Percentiles rank a stretch among this genome's conserved stretches.
Conservation (phyloP, 1,140 invertebrate genomes). For the Dufourea novaeangliae region DNA sequence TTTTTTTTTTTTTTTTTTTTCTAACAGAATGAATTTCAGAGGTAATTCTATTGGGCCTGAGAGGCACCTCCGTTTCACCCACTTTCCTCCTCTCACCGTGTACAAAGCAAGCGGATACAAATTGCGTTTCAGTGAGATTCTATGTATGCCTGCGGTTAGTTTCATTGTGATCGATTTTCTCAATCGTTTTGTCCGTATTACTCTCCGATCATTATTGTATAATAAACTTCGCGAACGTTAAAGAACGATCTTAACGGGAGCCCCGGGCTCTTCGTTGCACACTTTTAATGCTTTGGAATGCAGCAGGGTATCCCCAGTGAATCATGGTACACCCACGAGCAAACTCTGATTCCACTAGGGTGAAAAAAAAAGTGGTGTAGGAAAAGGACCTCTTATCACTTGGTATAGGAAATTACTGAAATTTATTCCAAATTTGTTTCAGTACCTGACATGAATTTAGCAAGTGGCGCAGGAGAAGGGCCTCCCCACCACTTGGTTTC, state of each 20-base stretch:
- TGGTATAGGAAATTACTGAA: too few species aligned
- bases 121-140: slow-evolving; percentile 10
- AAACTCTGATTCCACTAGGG: too few species aligned
- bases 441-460: too few species aligned
- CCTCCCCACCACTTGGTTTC: too few species aligned
- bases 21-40: slow-evolving; percentile 16
- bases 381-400: too few species aligned
- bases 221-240: neutral
- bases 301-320: too few species aligned
- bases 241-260: slow-evolving; percentile 20
- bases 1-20: slow-evolving; percentile 6
- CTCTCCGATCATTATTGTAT: neutral
- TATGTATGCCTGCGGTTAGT: neutral
- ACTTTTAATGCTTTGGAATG: slow-evolving; percentile 7
- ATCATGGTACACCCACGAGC: neutral
- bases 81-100: neutral
- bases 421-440: too few species aligned
- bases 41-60: neutral
- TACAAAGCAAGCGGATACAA: slow-evolving; percentile 34
- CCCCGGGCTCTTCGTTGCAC: slow-evolving; percentile 29
- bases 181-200: slow-evolving; percentile 15
- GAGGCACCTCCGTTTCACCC: neutral
- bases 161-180: slow-evolving; percentile 11
- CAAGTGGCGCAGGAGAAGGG: too few species aligned
- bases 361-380: too few species aligned